Conservation (phyloP, 2,888 invertebrate species). For the Phanerotoma sp. region DNA sequence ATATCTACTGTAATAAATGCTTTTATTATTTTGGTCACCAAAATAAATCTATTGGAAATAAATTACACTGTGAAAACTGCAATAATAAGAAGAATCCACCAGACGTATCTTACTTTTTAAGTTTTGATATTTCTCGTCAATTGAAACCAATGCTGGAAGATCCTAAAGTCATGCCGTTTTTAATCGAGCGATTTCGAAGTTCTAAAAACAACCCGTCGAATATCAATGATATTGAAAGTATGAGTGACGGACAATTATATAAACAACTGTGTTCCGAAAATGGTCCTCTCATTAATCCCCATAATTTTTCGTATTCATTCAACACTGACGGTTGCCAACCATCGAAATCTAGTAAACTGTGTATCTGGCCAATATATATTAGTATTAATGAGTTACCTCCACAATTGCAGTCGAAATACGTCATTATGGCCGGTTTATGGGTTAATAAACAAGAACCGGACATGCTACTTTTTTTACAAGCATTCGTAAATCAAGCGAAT, state of each 20-base stretch:
- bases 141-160: neutral
- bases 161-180: neutral
- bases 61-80: neutral
- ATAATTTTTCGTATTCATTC: conserved; percentile 25
- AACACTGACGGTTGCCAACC: conserved; percentile 29
- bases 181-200: neutral
- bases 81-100: neutral
- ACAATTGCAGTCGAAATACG: conserved; percentile 10
- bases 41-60: neutral
- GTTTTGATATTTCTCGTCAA: neutral
- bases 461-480: conserved; percentile 26
- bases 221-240: neutral
- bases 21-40: neutral
- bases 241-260: conserved; percentile 6
- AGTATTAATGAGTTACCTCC: no score
- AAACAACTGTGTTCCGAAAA: neutral
- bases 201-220: neutral
- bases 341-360: conserved; percentile 23
- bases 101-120: neutral
- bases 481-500: no score
- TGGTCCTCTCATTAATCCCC: neutral
- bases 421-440: conserved; percentile 22
- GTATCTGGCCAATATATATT: conserved; percentile 30
- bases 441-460: conserved; percentile 29
- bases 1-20: neutral